Conservation (phyloP, 2,113 vertebrate species). For the Sminthopsis crassicaudata region DNA sequence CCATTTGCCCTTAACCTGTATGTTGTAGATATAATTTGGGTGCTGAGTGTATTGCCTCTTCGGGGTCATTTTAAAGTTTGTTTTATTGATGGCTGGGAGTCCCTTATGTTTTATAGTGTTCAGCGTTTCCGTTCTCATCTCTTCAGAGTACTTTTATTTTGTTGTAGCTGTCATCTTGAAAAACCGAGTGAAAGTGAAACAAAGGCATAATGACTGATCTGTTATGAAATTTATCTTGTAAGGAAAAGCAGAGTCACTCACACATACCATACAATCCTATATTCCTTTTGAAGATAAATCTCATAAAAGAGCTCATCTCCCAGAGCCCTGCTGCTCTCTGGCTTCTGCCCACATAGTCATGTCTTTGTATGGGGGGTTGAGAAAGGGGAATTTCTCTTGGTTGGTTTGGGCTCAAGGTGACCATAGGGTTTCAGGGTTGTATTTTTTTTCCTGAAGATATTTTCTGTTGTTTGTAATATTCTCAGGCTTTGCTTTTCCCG, state of each 20-base stretch:
- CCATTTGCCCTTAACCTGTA: not conserved
- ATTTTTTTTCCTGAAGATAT: slow-evolving; percentile 7
- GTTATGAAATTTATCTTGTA: slow-evolving; percentile 19
- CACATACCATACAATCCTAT: slow-evolving; percentile 14
- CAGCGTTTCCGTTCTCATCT: slow-evolving; percentile 36
- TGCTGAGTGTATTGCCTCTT: slow-evolving; percentile 12
- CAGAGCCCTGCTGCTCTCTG: slow-evolving; percentile 25
- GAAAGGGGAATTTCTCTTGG: not conserved
- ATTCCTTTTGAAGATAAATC: slow-evolving; percentile 53
- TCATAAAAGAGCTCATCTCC: not conserved
- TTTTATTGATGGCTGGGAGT: slow-evolving; percentile 34
- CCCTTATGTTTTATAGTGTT: slow-evolving; percentile 33
- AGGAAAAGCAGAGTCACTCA: slow-evolving; percentile 1
- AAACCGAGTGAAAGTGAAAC: slow-evolving; percentile 5
- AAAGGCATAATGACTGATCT: not conserved
- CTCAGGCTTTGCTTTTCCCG: slow-evolving; percentile 32
- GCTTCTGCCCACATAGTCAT: not conserved
- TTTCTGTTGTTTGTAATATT: slow-evolving; percentile 43
- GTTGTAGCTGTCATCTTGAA: slow-evolving; percentile 39
- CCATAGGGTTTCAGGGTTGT: slow-evolving; percentile 5
- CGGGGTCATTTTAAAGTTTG: slow-evolving; percentile 18
- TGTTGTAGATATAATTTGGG: not conserved
- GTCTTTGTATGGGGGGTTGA: not conserved
- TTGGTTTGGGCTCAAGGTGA: slow-evolving; percentile 19
- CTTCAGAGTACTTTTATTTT: slow-evolving; percentile 42